A percentile compares a stretch with the other conserved stretches of the same genome.
These are phyloP conservation scores for Prunella himalayana DNA, from an alignment of 2,113 vertebrate genomes.

Conservation along the genomic window DNA sequence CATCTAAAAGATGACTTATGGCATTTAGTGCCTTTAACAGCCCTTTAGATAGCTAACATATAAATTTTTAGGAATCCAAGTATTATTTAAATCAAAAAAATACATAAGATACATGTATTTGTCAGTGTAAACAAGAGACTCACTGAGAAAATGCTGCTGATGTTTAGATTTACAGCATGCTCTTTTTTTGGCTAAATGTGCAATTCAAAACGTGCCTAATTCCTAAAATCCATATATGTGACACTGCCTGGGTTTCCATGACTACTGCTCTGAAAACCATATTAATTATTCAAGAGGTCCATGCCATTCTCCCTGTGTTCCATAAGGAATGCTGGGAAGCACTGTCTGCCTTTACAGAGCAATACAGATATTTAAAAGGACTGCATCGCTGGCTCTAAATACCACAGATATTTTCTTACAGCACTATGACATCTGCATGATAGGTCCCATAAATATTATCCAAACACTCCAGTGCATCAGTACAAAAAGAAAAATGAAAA, in stretches of 20 bases:
- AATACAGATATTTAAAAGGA: conserved; percentile 67
- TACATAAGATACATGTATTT: neutral
- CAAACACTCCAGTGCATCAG: conserved; percentile 28
- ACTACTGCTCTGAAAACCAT: conserved; percentile 78
- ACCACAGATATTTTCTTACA: conserved; percentile 52
- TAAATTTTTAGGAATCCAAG: neutral
- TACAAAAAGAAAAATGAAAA: neutral
- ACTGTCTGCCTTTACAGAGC: conserved; percentile 57
- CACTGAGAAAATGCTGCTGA: neutral
- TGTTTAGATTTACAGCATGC: conserved; percentile 23
- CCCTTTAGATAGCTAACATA: neutral
- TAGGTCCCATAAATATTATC: conserved; percentile 54
- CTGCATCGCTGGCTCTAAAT: conserved; percentile 54
- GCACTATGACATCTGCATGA: conserved; percentile 19
- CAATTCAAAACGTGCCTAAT: conserved; percentile 76
- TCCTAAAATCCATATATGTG: conserved; percentile 76
- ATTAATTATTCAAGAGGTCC: conserved; percentile 82
- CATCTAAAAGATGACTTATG: conserved; percentile 2
- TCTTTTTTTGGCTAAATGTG: conserved; percentile 64
- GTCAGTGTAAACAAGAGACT: neutral
- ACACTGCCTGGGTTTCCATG: conserved; percentile 77
- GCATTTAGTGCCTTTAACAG: neutral
- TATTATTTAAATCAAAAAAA: neutral
- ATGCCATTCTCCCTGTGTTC: conserved; percentile 69
- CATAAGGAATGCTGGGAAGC: conserved; percentile 72